Conservation (phyloP, 2,797 vertebrate genomes). For the Enteromius thamalakanensis region DNA sequence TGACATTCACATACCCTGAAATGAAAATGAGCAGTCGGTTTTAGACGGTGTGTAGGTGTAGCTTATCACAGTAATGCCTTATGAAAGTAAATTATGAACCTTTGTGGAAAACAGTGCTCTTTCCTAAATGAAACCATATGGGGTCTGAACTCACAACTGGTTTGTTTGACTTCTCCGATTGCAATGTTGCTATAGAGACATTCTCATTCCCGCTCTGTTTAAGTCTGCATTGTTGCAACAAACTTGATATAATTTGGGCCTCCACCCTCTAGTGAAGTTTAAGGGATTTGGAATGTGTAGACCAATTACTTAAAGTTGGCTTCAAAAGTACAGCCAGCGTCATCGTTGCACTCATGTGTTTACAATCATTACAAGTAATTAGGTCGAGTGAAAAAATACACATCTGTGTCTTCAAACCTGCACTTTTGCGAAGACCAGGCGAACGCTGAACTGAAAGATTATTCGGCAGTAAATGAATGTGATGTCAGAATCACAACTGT, state of each 20-base stretch:
- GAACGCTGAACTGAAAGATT: slow-evolving; percentile 32
- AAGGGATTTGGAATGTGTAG: slow-evolving; percentile 78
- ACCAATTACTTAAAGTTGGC: slow-evolving; percentile 77
- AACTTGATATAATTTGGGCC: slow-evolving; percentile 82
- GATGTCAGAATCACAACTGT: slow-evolving; percentile 44
- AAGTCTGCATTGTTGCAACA: slow-evolving; percentile 80
- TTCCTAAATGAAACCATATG: slow-evolving; percentile 81
- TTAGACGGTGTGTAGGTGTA: slow-evolving; percentile 72
- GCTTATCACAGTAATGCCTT: slow-evolving; percentile 80
- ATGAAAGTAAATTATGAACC: slow-evolving; percentile 82
- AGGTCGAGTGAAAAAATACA: slow-evolving; percentile 44
- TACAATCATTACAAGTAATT: slow-evolving; percentile 66
- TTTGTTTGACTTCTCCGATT: slow-evolving; percentile 83
- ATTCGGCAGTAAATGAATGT: slow-evolving; percentile 59
- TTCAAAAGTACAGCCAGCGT: slow-evolving; percentile 36
- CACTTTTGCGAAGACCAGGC: slow-evolving; percentile 27
- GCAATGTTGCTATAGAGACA: slow-evolving; percentile 79
- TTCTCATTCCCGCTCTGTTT: slow-evolving; percentile 73
- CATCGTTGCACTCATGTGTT: slow-evolving; percentile 70
- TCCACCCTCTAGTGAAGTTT: slow-evolving; percentile 78
- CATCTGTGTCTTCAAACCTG: slow-evolving; percentile 50
- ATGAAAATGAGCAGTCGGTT: slow-evolving; percentile 19
- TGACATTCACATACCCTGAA: slow-evolving; percentile 26
- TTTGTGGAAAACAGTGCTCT: slow-evolving; percentile 71
- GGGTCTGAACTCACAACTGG: slow-evolving; percentile 73